Evolutionary conservation across 2,113 vertebrate species (phyloP).

Genomic region (Lutjanus erythropterus): DNA sequence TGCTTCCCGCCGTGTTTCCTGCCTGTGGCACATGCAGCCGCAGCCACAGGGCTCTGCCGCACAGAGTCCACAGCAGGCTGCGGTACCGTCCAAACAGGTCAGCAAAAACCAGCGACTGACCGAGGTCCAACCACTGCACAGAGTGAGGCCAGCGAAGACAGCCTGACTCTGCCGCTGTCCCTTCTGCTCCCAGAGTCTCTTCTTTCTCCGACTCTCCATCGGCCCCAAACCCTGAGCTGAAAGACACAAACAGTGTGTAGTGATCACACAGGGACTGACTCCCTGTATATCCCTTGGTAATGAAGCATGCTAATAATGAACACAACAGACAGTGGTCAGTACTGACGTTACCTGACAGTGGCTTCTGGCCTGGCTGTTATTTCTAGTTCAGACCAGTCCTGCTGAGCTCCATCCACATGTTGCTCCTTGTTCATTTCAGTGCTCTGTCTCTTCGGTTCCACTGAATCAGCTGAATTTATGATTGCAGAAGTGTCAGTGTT

Average conservation of each 20-base stretch:
- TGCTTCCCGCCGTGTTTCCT: constrained; percentile 46
- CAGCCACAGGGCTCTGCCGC: constrained; percentile 57
- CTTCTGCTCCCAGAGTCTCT: not conserved
- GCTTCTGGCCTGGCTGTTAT: not conserved
- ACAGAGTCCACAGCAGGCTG: constrained; percentile 71
- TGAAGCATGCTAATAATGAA: no score
- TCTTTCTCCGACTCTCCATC: constrained; percentile 7
- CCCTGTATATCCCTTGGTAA: no score
- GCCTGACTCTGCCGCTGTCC: not conserved
- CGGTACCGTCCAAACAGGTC: constrained; percentile 75
- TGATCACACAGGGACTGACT: not conserved
- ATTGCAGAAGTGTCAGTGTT: not conserved
- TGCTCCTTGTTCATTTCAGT: not conserved
- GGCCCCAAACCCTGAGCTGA: constrained; percentile 4
- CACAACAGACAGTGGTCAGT: not conserved
- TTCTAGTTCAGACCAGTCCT: constrained; percentile 5
- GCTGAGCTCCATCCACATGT: not conserved
- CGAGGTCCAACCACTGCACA: constrained; percentile 72
- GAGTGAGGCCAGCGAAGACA: constrained; percentile 34
- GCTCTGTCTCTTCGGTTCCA: not conserved
- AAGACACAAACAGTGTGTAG: not conserved
- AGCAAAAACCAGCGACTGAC: constrained; percentile 53
- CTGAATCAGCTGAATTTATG: not conserved
- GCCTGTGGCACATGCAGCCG: constrained; percentile 63
- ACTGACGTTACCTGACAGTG: constrained; percentile 28